Percentiles rank a stretch among this genome's conserved stretches.
These are phyloP conservation scores for Loripinus fragilis DNA, from an alignment of 2,888 invertebrate species.

Conservation along the genomic window DNA sequence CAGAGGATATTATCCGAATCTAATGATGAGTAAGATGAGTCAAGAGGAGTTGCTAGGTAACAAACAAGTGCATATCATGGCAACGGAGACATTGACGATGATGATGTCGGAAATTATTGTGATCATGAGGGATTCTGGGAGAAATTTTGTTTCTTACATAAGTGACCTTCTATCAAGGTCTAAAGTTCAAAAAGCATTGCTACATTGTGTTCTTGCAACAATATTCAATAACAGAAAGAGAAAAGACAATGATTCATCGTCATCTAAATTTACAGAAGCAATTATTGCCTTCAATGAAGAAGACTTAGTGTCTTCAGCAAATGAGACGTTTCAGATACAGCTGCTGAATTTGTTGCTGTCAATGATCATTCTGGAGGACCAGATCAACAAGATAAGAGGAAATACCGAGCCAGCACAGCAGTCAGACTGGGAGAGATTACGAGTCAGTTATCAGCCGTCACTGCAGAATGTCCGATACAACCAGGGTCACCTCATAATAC, in stretches of 20 bases:
- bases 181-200: conserved; percentile 92
- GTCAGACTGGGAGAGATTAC: conserved; percentile 80
- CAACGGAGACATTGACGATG: conserved; percentile 89
- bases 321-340: conserved; percentile 81
- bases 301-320: conserved; percentile 73
- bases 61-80: conserved; percentile 87
- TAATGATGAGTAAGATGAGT: conserved; percentile 88
- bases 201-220: conserved; percentile 91
- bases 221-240: conserved; percentile 85
- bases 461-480: conserved; percentile 74
- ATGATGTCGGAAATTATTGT: conserved; percentile 89
- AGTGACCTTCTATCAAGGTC: conserved; percentile 89
- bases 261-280: conserved; percentile 89
- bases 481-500: conserved; percentile 82
- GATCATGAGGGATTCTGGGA: conserved; percentile 90
- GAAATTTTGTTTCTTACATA: conserved; percentile 90
- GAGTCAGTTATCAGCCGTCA: conserved; percentile 76
- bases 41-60: conserved; percentile 89
- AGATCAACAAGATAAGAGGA: conserved; percentile 85
- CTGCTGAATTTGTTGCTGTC: conserved; percentile 87
- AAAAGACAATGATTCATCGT: conserved; percentile 33
- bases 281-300: conserved; percentile 89
- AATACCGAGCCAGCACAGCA: conserved; percentile 72
- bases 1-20: conserved; percentile 89
- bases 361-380: conserved; percentile 90